Conservation (phyloP, 2,113 vertebrate species). For the Gadus chalcogrammus region DNA sequence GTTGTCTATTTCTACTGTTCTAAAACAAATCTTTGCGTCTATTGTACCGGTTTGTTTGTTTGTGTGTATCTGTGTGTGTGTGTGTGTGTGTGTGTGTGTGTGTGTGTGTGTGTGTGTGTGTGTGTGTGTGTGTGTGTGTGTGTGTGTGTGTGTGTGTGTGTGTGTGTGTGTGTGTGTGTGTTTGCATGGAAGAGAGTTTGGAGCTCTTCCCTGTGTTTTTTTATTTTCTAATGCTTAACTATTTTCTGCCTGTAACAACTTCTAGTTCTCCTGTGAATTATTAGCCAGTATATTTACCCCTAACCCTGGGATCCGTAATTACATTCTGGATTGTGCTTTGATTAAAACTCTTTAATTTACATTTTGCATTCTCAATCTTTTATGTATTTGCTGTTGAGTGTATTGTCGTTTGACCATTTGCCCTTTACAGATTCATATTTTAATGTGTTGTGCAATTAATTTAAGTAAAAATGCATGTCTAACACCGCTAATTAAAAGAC, state of each 20-base stretch:
- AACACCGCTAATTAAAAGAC: too few species aligned
- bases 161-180: constrained; percentile 10
- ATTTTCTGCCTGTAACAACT: constrained; percentile 43
- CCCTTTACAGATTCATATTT: constrained; percentile 10
- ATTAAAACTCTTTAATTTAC: constrained; percentile 75
- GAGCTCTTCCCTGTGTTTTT: not conserved
- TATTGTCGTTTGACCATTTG: not conserved
- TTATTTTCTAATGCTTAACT: constrained; percentile 35
- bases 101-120: not conserved
- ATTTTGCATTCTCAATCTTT: constrained; percentile 23
- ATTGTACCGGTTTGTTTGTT: too few species aligned
- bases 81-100: too few species aligned
- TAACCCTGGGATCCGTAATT: constrained; percentile 48
- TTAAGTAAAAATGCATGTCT: too few species aligned
- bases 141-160: not conserved
- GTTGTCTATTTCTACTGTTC: constrained; percentile 40
- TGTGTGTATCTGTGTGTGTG: not conserved
- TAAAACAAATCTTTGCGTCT: not conserved
- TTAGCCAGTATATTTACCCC: constrained; percentile 50
- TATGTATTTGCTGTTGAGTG: constrained; percentile 35
- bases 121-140: not conserved
- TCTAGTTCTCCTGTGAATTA: constrained; percentile 45
- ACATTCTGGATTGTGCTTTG: constrained; percentile 58
- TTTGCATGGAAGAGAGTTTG: constrained; percentile 1
- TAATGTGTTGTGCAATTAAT: not conserved